Evolutionary conservation across 2,113 vertebrate genomes (phyloP).

Genomic region (Myiozetetes cayanensis): DNA sequence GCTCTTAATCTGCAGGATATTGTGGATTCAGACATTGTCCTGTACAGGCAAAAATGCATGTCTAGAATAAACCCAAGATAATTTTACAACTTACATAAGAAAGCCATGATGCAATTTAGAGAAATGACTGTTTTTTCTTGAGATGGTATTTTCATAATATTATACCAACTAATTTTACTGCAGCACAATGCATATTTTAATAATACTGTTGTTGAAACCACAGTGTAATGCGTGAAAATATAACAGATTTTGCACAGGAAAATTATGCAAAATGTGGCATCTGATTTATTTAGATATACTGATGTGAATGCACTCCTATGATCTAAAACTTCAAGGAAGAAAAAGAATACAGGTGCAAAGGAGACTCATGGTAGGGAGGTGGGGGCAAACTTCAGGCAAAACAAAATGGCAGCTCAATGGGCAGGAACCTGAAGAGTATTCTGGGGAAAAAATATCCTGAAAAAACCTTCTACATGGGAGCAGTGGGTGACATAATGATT

Average conservation of each 20-base stretch:
- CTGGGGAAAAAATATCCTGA: background rate
- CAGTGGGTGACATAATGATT: background rate
- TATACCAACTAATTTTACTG: conserved; percentile 11
- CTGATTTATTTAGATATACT: background rate
- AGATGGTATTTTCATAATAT: conserved; percentile 18
- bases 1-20: background rate
- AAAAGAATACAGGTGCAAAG: background rate
- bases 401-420: background rate
- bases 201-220: background rate
- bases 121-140: background rate
- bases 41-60: background rate
- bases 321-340: background rate
- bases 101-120: background rate
- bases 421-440: background rate
- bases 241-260: background rate
- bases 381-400: background rate
- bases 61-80: background rate
- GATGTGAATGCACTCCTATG: background rate
- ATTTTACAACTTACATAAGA: background rate
- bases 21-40: background rate
- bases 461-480: background rate
- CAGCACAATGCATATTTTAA: background rate
- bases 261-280: background rate
- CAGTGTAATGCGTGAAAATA: background rate
- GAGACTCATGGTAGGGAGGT: background rate